Conservation (phyloP, 2,797 vertebrate genomes). For the Spondyliosoma cantharus region DNA sequence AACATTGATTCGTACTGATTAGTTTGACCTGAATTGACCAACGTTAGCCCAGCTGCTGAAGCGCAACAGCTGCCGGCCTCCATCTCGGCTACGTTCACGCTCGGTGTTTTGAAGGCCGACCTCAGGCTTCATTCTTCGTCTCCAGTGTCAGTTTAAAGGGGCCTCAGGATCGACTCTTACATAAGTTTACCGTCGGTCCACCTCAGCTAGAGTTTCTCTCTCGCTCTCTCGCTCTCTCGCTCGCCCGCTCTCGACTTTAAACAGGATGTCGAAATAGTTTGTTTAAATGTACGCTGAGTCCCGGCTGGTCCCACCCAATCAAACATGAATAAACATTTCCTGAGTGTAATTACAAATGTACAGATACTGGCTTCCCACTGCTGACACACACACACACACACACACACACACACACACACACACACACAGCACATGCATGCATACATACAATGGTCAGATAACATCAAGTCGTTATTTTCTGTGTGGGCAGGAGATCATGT, state of each 20-base stretch:
- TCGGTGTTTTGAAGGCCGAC: constrained; percentile 27
- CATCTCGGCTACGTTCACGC: background rate
- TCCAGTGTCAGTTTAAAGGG: constrained; percentile 31
- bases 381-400: constrained; percentile 46
- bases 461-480: too few relatives aligned
- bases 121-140: constrained; percentile 13
- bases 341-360: constrained; percentile 89
- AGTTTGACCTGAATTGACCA: background rate
- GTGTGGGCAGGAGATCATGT: too few relatives aligned
- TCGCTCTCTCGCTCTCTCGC: constrained; percentile 52
- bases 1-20: background rate
- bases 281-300: constrained; percentile 91
- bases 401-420: constrained; percentile 29
- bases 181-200: constrained; percentile 74
- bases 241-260: constrained; percentile 84
- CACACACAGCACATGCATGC: constrained; percentile 23
- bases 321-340: constrained; percentile 93
- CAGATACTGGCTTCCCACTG: constrained; percentile 79
- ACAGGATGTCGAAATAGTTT: constrained; percentile 92
- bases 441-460: background rate
- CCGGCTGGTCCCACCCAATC: constrained; percentile 88
- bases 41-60: background rate
- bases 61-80: background rate
- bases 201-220: constrained; percentile 59
- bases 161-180: constrained; percentile 59